These are phyloP conservation scores for Thomomys bottae DNA, from an alignment of 2,113 vertebrate genomes.

Conservation along the genomic window DNA sequence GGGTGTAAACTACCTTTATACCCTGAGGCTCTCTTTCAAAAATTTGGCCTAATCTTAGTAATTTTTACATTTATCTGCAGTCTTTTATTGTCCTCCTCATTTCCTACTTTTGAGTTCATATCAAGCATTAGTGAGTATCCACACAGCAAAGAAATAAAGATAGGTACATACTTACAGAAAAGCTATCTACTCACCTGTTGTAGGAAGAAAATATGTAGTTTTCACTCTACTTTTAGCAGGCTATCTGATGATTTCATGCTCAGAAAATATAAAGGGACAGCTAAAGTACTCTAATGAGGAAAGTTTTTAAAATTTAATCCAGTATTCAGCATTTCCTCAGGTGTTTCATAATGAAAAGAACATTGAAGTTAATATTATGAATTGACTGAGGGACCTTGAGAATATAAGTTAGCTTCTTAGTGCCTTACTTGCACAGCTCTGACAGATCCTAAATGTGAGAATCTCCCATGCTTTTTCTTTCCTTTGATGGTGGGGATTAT, in stretches of 20 bases:
- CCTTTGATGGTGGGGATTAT: not conserved
- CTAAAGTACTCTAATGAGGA: not conserved
- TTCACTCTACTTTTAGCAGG: constrained; percentile 28
- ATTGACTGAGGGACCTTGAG: not conserved
- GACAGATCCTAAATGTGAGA: not conserved
- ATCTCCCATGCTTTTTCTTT: not conserved
- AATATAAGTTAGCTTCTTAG: constrained; percentile 38
- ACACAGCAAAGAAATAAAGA: constrained; percentile 5
- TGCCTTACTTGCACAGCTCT: not conserved
- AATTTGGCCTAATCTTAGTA: not conserved
- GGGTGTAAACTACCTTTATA: not conserved
- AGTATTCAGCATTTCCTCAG: constrained; percentile 8
- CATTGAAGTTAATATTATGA: not conserved
- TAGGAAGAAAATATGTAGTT: not conserved
- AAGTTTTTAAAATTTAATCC: constrained; percentile 13
- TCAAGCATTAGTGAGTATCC: constrained; percentile 29
- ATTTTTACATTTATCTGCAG: constrained; percentile 31
- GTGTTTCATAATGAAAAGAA: constrained; percentile 34
- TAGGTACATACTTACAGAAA: constrained; percentile 9
- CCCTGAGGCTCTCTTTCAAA: not conserved
- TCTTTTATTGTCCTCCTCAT: not conserved
- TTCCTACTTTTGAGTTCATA: not conserved
- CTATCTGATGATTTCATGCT: constrained; percentile 16
- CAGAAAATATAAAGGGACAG: not conserved
- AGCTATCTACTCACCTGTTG: constrained; percentile 30